These are phyloP conservation scores for Phasianus colchicus DNA, from an alignment of 2,113 vertebrate species.

Conservation along the genomic window DNA sequence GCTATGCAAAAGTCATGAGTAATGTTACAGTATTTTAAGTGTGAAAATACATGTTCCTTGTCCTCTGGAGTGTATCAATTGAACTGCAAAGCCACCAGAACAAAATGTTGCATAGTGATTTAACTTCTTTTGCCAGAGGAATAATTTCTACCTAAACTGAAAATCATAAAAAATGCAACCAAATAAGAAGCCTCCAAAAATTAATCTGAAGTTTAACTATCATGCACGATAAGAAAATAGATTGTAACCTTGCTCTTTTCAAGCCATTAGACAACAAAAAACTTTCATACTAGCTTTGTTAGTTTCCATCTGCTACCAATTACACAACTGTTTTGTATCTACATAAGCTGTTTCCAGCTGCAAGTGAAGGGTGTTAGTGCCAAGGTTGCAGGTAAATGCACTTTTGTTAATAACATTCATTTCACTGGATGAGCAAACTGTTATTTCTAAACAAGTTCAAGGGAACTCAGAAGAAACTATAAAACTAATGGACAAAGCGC, in stretches of 20 bases:
- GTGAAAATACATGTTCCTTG: not conserved
- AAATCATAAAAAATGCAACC: not conserved
- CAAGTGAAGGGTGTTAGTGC: not conserved
- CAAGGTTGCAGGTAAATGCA: slow-evolving; percentile 25
- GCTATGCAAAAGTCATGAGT: slow-evolving; percentile 56
- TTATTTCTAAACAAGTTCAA: not conserved
- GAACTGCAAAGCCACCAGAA: slow-evolving; percentile 19
- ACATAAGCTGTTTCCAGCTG: not conserved
- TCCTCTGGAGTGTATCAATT: not conserved
- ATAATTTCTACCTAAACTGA: not conserved
- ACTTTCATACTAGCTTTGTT: not conserved
- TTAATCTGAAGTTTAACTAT: not conserved
- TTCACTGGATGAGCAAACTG: not conserved
- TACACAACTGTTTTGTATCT: not conserved
- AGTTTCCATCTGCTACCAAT: slow-evolving; percentile 26
- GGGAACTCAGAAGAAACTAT: not conserved
- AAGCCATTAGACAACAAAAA: not conserved
- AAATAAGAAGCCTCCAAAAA: not conserved
- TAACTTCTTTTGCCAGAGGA: not conserved
- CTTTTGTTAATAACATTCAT: slow-evolving; percentile 11
- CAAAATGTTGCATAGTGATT: not conserved
- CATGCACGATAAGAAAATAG: not conserved
- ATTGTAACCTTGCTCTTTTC: not conserved
- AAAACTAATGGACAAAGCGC: not conserved
- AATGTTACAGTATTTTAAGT: not conserved